phyloP scores from a whole-genome alignment of 1,140 invertebrate species.

The Drosophila ironensis region DNA sequence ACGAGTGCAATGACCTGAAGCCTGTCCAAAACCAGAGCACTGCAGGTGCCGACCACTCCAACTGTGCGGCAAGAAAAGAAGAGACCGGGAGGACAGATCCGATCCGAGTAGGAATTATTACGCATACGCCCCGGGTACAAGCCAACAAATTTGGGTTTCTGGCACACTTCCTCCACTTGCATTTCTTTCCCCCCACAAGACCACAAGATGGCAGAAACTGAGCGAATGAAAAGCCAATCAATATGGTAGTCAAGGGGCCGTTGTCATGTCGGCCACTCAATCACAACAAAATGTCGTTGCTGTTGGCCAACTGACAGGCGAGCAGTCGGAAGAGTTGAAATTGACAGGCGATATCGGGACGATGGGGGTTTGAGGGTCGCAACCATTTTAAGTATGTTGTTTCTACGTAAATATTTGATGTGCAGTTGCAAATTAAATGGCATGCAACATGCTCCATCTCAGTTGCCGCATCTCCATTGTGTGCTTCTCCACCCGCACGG shows the following conservation, averaged over 20 bases:
- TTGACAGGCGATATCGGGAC: slow-evolving; percentile 7
- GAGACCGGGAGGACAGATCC: slow-evolving; percentile 17
- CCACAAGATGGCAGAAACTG: slow-evolving; percentile 12
- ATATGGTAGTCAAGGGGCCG: slow-evolving; percentile 59
- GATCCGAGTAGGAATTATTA: slow-evolving; percentile 51
- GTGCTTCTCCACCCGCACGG: slow-evolving; percentile 14
- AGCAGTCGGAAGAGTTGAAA: slow-evolving; percentile 29
- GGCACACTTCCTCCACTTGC: slow-evolving; percentile 24
- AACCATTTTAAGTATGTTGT: slow-evolving; percentile 17
- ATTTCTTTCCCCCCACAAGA: too few species aligned
- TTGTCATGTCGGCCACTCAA: slow-evolving; percentile 57
- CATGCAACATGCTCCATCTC: slow-evolving; percentile 11
- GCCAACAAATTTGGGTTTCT: slow-evolving; percentile 59
- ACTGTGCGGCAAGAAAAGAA: background rate
- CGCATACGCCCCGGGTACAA: slow-evolving; percentile 48
- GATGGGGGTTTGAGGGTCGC: background rate
- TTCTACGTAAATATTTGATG: slow-evolving; percentile 19
- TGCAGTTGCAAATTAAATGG: slow-evolving; percentile 20
- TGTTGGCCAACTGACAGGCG: slow-evolving; percentile 26
- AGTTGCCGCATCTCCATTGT: background rate
- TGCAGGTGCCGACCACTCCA: slow-evolving; percentile 13
- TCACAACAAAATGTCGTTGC: slow-evolving; percentile 12
- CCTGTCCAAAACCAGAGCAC: slow-evolving; percentile 39
- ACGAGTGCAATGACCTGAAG: slow-evolving; percentile 63
- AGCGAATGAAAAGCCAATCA: slow-evolving; percentile 54